phyloP scores from a whole-genome alignment of 2,113 vertebrate genomes.

The Tragelaphus strepsiceros region DNA sequence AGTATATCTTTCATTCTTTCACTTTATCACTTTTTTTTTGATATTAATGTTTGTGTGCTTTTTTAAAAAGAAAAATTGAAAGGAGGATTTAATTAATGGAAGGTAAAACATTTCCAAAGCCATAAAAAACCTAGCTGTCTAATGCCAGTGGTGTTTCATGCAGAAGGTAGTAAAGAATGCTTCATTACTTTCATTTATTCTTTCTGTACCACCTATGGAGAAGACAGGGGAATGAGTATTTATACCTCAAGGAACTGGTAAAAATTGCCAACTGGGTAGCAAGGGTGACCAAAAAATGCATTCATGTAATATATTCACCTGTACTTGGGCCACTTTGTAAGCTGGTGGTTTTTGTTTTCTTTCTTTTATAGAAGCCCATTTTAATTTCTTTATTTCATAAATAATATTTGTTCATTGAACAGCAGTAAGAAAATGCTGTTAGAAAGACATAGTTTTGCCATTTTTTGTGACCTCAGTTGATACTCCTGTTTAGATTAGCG shows the following conservation, averaged over 20 bases:
- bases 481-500: background rate
- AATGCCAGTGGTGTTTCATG: background rate
- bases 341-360: background rate
- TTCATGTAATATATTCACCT: background rate
- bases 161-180: background rate
- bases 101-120: conserved; percentile 16
- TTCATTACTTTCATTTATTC: background rate
- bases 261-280: background rate
- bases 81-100: conserved; percentile 16
- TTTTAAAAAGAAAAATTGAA: background rate
- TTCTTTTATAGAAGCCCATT: background rate
- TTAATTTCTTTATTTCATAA: background rate
- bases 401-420: background rate
- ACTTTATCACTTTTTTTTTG: background rate
- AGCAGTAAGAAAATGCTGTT: background rate
- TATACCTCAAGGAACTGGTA: background rate
- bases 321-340: background rate
- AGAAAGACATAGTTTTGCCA: background rate
- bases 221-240: background rate
- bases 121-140: background rate
- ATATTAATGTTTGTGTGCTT: background rate
- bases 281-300: background rate
- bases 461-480: background rate
- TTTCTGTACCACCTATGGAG: background rate
- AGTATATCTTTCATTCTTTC: background rate